Conservation (phyloP, 2,797 vertebrate genomes). For the Melanotaenia trifasciata region DNA sequence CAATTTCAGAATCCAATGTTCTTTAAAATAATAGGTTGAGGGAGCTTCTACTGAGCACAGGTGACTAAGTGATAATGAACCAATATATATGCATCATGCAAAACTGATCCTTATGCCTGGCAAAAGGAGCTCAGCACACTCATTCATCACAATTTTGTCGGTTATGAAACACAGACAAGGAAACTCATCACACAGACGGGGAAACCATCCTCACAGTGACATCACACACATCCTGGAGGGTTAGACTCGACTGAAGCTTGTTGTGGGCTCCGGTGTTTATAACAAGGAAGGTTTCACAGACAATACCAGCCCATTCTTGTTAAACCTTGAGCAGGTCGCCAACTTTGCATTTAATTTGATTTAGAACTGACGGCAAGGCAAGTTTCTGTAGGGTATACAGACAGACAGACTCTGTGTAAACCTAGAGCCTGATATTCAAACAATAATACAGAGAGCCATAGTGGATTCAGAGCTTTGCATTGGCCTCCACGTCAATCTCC, state of each 20-base stretch:
- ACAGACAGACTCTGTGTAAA: constrained; percentile 58
- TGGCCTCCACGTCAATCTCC: constrained; percentile 60
- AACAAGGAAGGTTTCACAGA: constrained; percentile 53
- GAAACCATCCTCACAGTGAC: constrained; percentile 40
- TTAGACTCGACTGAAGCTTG: constrained; percentile 23
- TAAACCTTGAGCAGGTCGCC: constrained; percentile 56
- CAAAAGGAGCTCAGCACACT: constrained; percentile 55
- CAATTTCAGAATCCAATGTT: constrained; percentile 73
- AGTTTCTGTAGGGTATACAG: constrained; percentile 59
- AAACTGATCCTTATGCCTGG: constrained; percentile 65
- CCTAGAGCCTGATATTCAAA: constrained; percentile 69
- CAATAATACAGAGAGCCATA: constrained; percentile 61
- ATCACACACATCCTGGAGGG: constrained; percentile 46
- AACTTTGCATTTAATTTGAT: constrained; percentile 69
- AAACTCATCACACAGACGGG: constrained; percentile 23
- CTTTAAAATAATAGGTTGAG: constrained; percentile 77
- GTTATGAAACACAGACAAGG: constrained; percentile 56
- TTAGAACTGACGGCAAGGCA: constrained; percentile 65
- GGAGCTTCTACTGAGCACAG: constrained; percentile 72
- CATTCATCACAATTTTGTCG: constrained; percentile 62
- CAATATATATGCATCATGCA: constrained; percentile 85
- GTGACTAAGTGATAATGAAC: constrained; percentile 82
- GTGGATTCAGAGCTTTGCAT: constrained; percentile 68
- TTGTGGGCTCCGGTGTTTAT: constrained; percentile 36
- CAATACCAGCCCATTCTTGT: constrained; percentile 21